These are phyloP conservation scores for Allenopithecus nigroviridis DNA, from an alignment of 2,797 vertebrate genomes.

Conservation along the genomic window DNA sequence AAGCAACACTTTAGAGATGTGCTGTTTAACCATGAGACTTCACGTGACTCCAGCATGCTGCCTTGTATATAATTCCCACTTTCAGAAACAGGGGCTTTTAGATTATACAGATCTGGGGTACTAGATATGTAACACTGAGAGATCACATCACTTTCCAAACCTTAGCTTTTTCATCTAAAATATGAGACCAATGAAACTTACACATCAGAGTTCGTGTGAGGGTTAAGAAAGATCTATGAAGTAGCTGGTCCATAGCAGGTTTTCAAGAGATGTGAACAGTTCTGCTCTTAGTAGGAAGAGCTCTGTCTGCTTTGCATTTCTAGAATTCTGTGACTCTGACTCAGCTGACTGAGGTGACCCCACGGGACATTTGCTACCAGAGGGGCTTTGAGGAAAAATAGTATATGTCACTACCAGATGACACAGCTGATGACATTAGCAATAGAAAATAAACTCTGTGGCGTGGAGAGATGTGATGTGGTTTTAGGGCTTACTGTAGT, in stretches of 20 bases:
- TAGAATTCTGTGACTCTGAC: conserved; percentile 15
- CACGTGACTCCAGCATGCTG: not conserved
- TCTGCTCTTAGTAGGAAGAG: not conserved
- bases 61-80: not conserved
- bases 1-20: not conserved
- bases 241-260: not conserved
- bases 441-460: not conserved
- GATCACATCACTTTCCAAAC: not conserved
- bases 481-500: conserved; percentile 15
- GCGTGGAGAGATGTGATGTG: not conserved
- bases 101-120: not conserved
- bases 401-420: not conserved
- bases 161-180: not conserved
- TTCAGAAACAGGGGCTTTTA: not conserved
- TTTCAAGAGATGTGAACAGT: not conserved
- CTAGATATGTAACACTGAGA: not conserved
- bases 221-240: not conserved
- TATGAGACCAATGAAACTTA: not conserved
- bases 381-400: conserved; percentile 27
- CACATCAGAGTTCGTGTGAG: not conserved
- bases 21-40: not conserved
- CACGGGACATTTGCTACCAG: conserved; percentile 37
- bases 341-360: conserved; percentile 28
- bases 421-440: conserved; percentile 30
- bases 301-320: conserved; percentile 34